Conservation (phyloP, 2,113 vertebrate genomes). For the Syngnathus floridae region DNA sequence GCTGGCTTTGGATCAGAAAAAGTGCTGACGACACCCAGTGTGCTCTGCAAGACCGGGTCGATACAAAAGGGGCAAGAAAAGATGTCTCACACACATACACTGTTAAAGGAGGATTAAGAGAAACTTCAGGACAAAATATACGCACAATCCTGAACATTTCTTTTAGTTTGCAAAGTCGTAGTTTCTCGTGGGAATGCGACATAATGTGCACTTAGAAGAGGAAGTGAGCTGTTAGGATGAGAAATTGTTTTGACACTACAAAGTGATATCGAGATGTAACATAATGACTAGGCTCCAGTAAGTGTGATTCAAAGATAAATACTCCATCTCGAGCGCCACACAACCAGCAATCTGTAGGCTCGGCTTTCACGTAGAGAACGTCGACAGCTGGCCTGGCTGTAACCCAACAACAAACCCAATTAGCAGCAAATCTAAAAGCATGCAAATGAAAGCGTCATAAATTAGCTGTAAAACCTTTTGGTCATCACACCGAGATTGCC, state of each 20-base stretch:
- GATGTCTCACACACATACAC: slow-evolving; percentile 7
- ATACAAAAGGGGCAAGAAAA: slow-evolving; percentile 12
- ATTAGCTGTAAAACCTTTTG: not conserved
- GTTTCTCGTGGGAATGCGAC: not conserved
- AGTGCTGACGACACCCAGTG: slow-evolving; percentile 26
- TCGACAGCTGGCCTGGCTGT: not conserved
- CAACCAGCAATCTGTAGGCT: not conserved
- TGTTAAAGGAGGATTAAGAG: not conserved
- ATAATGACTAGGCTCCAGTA: not conserved
- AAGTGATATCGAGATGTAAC: not conserved
- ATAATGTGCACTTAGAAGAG: slow-evolving; percentile 5
- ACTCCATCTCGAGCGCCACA: not conserved
- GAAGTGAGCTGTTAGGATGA: slow-evolving; percentile 72
- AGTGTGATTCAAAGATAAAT: slow-evolving; percentile 2
- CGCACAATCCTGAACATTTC: not conserved
- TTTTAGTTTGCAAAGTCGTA: not conserved
- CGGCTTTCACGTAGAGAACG: not conserved
- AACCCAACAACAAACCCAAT: slow-evolving; percentile 3
- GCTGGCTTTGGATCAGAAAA: slow-evolving; percentile 20
- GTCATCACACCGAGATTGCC: slow-evolving; percentile 1
- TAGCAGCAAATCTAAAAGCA: slow-evolving; percentile 4
- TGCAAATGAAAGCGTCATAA: slow-evolving; percentile 3
- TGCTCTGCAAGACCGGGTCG: slow-evolving; percentile 24
- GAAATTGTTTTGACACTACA: slow-evolving; percentile 60
- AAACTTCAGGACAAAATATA: not conserved